A percentile compares a stretch with the other conserved stretches of the same genome.
Conservation (phyloP, 2,797 vertebrate species). For the Linurgus olivaceus region DNA sequence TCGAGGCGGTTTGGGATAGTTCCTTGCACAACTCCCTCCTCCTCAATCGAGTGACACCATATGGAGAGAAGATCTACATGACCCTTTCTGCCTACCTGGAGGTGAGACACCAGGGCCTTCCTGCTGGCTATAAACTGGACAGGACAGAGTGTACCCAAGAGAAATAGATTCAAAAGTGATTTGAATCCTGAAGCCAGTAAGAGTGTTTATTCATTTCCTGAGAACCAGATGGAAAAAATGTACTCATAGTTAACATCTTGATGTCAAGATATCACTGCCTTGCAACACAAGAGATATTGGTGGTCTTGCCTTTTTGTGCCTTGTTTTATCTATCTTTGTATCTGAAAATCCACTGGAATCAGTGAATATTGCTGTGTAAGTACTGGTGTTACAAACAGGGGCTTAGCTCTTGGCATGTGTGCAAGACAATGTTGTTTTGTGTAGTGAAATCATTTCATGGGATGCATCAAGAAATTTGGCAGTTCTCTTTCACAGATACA, state of each 20-base stretch:
- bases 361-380: accelerated
- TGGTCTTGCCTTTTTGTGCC: neutral
- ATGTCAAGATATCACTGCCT: neutral
- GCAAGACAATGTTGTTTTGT: neutral
- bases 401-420: neutral
- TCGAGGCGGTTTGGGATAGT: conserved; percentile 98
- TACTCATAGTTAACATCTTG: neutral
- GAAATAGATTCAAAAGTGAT: neutral
- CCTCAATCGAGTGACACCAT: conserved; percentile 94
- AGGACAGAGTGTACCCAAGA: neutral
- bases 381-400: neutral
- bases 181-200: neutral
- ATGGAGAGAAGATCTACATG: conserved; percentile 98
- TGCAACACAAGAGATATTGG: neutral
- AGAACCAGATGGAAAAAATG: neutral
- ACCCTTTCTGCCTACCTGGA: conserved; percentile 97
- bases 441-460: neutral
- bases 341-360: neutral
- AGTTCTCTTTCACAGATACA: neutral
- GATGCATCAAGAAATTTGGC: neutral
- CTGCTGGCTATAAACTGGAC: neutral
- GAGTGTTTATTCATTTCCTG: neutral
- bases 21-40: conserved; percentile 98
- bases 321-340: neutral
- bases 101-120: conserved; percentile 73